Evolutionary conservation across 1,140 invertebrate genomes (phyloP), one percentile per base, ranked within the genome.

Genomic region (Mylabris phalerata): DNA sequence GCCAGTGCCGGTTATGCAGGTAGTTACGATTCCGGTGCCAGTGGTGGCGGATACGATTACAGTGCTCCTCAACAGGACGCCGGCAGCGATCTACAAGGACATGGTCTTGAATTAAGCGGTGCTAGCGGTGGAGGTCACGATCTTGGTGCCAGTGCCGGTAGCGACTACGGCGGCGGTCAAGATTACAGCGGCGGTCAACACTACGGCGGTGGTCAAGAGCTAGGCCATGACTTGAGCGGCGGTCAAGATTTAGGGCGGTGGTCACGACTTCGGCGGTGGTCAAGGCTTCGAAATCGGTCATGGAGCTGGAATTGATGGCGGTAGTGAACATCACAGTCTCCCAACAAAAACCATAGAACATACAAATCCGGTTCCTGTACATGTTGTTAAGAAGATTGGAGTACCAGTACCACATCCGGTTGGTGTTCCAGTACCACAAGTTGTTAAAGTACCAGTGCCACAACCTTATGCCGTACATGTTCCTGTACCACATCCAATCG

Each of bases 371-470:
- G 82, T 85, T 58, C 83, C 85, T 32, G 83, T 86, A 41, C 83
- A 84, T 10, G 82, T 87, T 63, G 81, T 85, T 58, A 86, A 87
- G 68, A 86, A 87, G 72, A 82, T 87, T 48, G 84, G 84, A 2
- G 80, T 87, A 44, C 83, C 83, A 3, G 81, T 87, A 48, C 85
- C 86, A 0, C 85, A 87, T 70, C 85, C 86, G 1, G 80, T 88
- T 9, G 82, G 84, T 0, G 82, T 87, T 0, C 79, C 84, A 1
- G 82, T 87, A 6, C 83, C 84, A 9, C 84, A 87, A 66, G 80
- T 86, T 47, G 83, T 88, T 38, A 85, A 80, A 55, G 76, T 88
- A 19, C 83, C 85, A 19, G 86, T 87, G 25, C 85, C 85, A 0
- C 84, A 88, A 50, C 85, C 85, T 4, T 86, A 86, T 70, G 82